A percentile compares a stretch with the other conserved stretches of the same genome.
Conservation (phyloP, 30 jellyfish, hydroid and myxozoan species). For the Sanderia malayensis region DNA sequence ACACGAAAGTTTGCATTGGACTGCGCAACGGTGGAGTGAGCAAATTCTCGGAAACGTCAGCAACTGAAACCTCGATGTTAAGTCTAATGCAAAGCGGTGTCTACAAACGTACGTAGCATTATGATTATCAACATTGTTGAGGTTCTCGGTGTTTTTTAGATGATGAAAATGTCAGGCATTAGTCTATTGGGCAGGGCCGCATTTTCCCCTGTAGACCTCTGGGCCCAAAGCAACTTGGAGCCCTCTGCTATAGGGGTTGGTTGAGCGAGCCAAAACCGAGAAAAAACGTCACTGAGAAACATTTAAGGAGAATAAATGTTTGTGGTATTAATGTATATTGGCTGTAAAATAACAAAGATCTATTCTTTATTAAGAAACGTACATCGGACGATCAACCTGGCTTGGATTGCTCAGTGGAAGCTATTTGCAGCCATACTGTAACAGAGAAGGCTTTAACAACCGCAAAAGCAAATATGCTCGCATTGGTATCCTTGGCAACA, state of each 20-base stretch:
- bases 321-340: no score
- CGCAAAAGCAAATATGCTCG: background rate
- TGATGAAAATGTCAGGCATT: no score
- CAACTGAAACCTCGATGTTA: constrained; percentile 7
- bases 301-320: no score
- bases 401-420: background rate
- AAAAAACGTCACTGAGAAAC: no score
- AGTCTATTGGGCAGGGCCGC: no score
- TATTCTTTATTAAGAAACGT: background rate
- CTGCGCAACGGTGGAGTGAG: constrained; percentile 21
- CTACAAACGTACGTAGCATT: background rate
- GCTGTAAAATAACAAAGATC: no score
- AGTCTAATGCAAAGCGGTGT: background rate
- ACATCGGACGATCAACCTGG: background rate
- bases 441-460: constrained; percentile 26
- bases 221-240: no score
- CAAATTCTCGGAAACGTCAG: background rate
- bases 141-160: no score
- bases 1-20: constrained; percentile 37
- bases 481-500: constrained; percentile 18
- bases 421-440: constrained; percentile 10
- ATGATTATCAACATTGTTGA: no score
- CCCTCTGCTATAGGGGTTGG: no score
- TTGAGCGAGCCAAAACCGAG: no score
- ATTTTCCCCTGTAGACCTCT: no score